Percentiles rank a stretch among this genome's conserved stretches.
phyloP scores from a whole-genome alignment of 2,888 invertebrate genomes.

The Standfussiana lucernea region DNA sequence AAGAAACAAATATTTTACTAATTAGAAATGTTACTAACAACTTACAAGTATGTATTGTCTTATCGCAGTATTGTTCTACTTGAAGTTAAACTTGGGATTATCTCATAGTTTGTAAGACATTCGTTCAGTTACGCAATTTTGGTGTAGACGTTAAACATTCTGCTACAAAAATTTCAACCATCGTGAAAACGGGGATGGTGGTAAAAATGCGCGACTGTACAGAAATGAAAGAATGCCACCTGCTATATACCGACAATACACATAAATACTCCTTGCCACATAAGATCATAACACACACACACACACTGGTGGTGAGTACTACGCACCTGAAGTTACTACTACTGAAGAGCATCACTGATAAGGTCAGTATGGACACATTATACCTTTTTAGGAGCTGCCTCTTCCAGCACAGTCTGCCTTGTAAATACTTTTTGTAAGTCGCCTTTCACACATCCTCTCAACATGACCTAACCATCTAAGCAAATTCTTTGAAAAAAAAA shows the following conservation, averaged over 20 bases:
- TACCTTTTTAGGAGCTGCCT: background rate
- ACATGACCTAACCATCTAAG: background rate
- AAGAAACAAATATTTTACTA: conserved; percentile 18
- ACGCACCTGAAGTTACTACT: background rate
- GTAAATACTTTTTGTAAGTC: background rate
- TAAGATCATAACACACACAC: too few relatives aligned
- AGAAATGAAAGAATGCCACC: background rate
- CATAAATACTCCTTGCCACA: background rate
- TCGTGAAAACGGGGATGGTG: background rate
- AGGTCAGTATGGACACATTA: background rate
- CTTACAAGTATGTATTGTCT: conserved; percentile 18
- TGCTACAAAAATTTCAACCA: background rate
- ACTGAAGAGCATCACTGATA: background rate
- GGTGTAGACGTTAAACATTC: background rate
- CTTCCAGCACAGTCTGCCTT: background rate
- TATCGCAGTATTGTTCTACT: conserved; percentile 13
- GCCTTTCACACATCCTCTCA: background rate
- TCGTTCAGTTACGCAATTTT: background rate
- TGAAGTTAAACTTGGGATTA: conserved; percentile 19
- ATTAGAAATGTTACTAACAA: conserved; percentile 39
- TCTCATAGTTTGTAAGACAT: conserved; percentile 1
- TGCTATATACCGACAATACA: background rate
- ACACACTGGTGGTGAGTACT: background rate
- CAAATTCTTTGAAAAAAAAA: background rate
- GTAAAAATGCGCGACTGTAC: background rate